Base-by-base conservation (phyloP, 1,140 invertebrate species). In the Drosophila jambulina region DNA sequence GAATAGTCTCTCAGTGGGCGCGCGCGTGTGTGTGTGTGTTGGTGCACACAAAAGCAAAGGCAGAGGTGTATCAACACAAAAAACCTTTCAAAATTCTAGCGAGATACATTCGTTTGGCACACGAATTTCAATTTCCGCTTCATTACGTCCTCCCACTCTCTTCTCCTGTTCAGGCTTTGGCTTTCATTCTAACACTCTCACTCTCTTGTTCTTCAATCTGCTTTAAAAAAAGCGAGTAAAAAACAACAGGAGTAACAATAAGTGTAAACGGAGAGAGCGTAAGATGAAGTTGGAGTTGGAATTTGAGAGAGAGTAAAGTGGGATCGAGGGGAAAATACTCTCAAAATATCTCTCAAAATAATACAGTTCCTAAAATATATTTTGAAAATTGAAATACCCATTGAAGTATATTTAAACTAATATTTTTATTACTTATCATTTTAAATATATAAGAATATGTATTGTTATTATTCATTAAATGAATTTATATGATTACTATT, bases 101-200 rank as follows among this genome's bases (percentile, higher is more conserved):
- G 51, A 74, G 69, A 57, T 65, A 72, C 79, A 80, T 71, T 71
- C 78, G 72, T 63, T 77, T 76, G 72, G 32, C 42, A 65, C 70
- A 75, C 70, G 75, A 72, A 79, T 83, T 83, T 79, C 75, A 83
- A 82, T 83, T 83, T 83, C 79, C 80, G 80, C 80, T 79, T 82
- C 81, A 83, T 83, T 83, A 63, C 61, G 61, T 36, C 27, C 49
- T 13, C 60, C 34, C 48, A n/a, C 32, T 21, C 60, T 21, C 46
- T 19, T 4, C 9, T 23, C 13, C n/a, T 2, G 17, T 48, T n/a
- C 13, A 7, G 15, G 19, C 9, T 15, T 4, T 21, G 13, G 15
- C 15, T 21, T 12, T 32, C 21, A 12, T n/a, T 19, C 46, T 42
- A 21, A 15, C 32, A 19, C 42, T 59, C 19, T 21, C 23, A 17